These are phyloP conservation scores for Acrobasis suavella DNA, from an alignment of 2,888 invertebrate species.

Conservation along the genomic window DNA sequence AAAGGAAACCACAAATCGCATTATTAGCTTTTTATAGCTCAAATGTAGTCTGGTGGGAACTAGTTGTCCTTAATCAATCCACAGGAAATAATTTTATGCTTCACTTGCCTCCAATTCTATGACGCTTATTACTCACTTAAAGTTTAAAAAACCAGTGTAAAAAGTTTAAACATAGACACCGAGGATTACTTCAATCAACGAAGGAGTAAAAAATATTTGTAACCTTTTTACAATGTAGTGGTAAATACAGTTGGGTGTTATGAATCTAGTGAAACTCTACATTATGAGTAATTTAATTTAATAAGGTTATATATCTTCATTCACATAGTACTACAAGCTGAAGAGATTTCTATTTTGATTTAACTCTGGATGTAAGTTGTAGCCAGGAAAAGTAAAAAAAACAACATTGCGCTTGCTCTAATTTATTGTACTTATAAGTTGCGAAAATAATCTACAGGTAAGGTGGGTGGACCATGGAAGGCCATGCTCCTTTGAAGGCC, in stretches of 20 bases:
- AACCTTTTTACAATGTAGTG: slow-evolving; percentile 4
- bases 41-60: slow-evolving; percentile 49
- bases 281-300: background rate
- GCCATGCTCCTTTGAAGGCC: no score
- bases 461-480: no score
- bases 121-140: slow-evolving; percentile 22
- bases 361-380: no score
- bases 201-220: background rate
- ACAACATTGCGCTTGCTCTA: no score
- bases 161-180: slow-evolving; percentile 18
- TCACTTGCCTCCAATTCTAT: slow-evolving; percentile 45
- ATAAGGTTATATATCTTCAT: background rate
- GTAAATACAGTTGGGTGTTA: background rate
- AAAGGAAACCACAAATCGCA: slow-evolving; percentile 56
- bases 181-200: slow-evolving; percentile 13
- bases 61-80: slow-evolving; percentile 40
- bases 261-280: background rate
- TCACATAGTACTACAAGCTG: no score
- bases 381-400: no score
- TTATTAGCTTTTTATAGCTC: slow-evolving; percentile 53
- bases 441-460: no score
- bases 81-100: slow-evolving; percentile 72
- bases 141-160: slow-evolving; percentile 5
- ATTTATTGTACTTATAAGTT: no score
- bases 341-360: no score